phyloP scores from a whole-genome alignment of 2,113 vertebrate species.

The Ageneiosus marmoratus region DNA sequence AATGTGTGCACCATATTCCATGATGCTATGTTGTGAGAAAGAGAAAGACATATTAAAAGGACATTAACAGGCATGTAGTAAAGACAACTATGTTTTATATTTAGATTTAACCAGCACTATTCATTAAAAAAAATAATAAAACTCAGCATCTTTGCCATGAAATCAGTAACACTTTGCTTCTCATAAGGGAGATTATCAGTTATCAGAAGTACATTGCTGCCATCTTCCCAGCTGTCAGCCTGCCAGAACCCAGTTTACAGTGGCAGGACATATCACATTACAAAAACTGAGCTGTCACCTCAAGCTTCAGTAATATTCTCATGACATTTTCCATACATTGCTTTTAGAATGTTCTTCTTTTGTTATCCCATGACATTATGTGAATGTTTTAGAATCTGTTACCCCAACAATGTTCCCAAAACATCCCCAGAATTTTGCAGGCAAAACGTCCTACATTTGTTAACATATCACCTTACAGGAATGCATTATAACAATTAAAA shows the following conservation, averaged over 20 bases:
- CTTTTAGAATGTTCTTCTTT: too few relatives aligned
- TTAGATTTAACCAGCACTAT: neutral
- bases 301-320: too few relatives aligned
- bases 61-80: neutral
- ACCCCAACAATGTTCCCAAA: too few relatives aligned
- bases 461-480: too few relatives aligned
- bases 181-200: neutral
- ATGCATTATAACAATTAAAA: too few relatives aligned
- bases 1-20: constrained; percentile 5
- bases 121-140: too few relatives aligned
- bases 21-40: neutral
- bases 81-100: neutral
- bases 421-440: too few relatives aligned
- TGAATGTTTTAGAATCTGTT: too few relatives aligned
- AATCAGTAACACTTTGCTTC: neutral
- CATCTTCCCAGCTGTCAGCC: neutral
- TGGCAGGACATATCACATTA: neutral
- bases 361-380: too few relatives aligned
- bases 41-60: neutral
- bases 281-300: too few relatives aligned
- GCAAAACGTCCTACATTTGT: too few relatives aligned
- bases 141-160: neutral
- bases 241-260: neutral
- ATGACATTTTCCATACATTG: too few relatives aligned
- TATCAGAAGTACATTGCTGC: neutral